A percentile compares a stretch with the other conserved stretches of the same genome.
phyloP scores from a whole-genome alignment of 2,888 invertebrate genomes.

The Stramonita haemastoma region DNA sequence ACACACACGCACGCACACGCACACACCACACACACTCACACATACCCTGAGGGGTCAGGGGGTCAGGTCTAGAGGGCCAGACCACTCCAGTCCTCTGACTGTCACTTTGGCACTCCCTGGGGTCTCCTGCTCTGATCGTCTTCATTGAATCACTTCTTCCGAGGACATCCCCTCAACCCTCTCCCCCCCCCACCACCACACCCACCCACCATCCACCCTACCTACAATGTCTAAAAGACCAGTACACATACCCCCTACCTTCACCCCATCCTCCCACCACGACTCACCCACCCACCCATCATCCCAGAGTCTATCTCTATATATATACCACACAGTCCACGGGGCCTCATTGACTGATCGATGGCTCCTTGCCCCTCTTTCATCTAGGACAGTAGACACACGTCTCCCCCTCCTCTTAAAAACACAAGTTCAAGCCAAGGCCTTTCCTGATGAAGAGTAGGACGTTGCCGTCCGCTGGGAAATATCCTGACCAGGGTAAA shows the following conservation, averaged over 20 bases:
- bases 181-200: background rate
- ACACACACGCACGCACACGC: background rate
- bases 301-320: too few relatives aligned
- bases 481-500: slow-evolving; percentile 26
- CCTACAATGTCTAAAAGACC: too few relatives aligned
- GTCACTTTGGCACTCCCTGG: slow-evolving; percentile 5
- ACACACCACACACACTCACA: background rate
- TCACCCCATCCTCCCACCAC: background rate
- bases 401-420: background rate
- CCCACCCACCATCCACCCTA: background rate
- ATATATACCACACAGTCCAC: background rate
- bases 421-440: background rate
- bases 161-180: background rate
- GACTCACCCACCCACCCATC: background rate
- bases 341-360: background rate
- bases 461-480: slow-evolving; percentile 35
- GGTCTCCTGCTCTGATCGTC: background rate
- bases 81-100: background rate
- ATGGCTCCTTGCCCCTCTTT: background rate
- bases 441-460: background rate
- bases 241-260: background rate
- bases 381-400: background rate
- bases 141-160: slow-evolving; percentile 17
- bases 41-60: too few relatives aligned
- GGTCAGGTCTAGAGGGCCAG: too few relatives aligned